Evolutionary conservation across 2,888 invertebrate genomes (phyloP).

Genomic region (Empis livida): DNA sequence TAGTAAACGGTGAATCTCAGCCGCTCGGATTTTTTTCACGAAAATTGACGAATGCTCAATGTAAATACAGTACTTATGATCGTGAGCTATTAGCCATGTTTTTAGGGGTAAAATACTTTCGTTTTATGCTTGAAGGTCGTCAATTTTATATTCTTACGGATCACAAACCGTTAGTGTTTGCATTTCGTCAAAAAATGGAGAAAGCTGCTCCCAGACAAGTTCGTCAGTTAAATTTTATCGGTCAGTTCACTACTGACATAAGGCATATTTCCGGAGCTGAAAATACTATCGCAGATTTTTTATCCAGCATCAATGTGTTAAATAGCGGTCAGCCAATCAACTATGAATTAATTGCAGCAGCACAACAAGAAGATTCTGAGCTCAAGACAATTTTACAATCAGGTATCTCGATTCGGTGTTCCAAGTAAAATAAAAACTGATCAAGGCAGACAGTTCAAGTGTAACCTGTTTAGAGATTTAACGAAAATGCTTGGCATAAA

Average conservation of each 20-base stretch:
- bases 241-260: slow-evolving; percentile 6
- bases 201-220: slow-evolving; percentile 23
- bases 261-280: background rate
- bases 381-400: too few species aligned
- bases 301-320: too few species aligned
- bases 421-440: too few species aligned
- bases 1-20: slow-evolving; percentile 16
- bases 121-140: slow-evolving; percentile 27
- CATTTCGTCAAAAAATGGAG: slow-evolving; percentile 19
- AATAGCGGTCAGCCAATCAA: too few species aligned
- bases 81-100: slow-evolving; percentile 29
- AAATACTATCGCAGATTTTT: background rate
- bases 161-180: slow-evolving; percentile 25
- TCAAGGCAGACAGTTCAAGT: too few species aligned
- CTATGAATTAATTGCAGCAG: too few species aligned
- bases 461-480: too few species aligned
- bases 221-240: slow-evolving; percentile 20
- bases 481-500: too few species aligned
- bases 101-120: slow-evolving; percentile 24
- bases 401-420: too few species aligned
- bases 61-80: slow-evolving; percentile 30
- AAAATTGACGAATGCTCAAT: slow-evolving; percentile 22
- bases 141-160: slow-evolving; percentile 24
- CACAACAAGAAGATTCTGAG: too few species aligned
- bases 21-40: slow-evolving; percentile 29